Evolutionary conservation across 2,113 vertebrate genomes (phyloP).

Genomic region (Pteruthius melanotis): DNA sequence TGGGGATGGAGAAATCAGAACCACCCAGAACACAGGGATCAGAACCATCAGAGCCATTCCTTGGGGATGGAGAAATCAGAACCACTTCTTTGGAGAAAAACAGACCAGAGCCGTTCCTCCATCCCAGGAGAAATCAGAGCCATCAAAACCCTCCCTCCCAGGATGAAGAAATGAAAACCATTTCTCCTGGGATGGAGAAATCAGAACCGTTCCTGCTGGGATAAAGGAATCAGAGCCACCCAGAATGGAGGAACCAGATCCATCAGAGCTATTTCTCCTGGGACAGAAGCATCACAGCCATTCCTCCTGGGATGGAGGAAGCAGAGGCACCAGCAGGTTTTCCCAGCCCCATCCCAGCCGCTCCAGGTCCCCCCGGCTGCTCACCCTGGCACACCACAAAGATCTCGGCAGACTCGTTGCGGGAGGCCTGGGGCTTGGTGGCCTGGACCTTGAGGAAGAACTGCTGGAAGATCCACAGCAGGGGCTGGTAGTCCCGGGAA

Average conservation of each 20-base stretch:
- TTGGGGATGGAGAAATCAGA: background rate
- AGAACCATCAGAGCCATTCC: background rate
- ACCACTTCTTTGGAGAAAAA: background rate
- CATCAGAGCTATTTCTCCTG: background rate
- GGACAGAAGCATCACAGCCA: background rate
- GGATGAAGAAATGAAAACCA: background rate
- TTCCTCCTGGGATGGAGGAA: too few species aligned
- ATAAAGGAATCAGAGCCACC: rapidly evolving
- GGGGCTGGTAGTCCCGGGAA: constrained; percentile 93
- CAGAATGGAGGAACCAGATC: background rate
- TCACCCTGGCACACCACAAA: constrained; percentile 96
- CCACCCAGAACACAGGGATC: background rate
- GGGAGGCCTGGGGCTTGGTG: constrained; percentile 95
- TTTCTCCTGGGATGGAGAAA: background rate
- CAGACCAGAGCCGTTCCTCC: background rate
- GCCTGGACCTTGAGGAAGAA: constrained; percentile 93
- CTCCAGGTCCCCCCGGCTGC: rapidly evolving
- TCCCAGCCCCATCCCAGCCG: background rate
- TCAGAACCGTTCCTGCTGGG: background rate
- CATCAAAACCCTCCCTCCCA: background rate
- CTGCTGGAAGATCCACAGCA: constrained; percentile 98
- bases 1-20: background rate
- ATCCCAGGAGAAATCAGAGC: background rate
- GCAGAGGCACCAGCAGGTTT: background rate
- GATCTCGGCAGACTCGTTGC: constrained; percentile 95